Evolutionary conservation across 2,113 vertebrate species (phyloP).

Genomic region (Thunnus thynnus): DNA sequence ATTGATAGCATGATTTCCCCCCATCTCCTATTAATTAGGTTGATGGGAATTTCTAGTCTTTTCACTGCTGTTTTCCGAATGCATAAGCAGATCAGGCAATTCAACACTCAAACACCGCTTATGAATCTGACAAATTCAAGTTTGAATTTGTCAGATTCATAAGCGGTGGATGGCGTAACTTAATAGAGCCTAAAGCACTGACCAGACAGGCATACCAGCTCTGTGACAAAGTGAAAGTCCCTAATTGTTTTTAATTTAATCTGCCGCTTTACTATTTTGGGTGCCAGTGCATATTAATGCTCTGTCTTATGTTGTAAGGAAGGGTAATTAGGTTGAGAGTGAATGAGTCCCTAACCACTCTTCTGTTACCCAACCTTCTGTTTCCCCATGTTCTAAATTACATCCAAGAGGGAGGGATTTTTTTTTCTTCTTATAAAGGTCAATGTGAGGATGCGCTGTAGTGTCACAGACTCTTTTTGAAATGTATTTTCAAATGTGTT

Average conservation of each 20-base stretch:
- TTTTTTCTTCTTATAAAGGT: conserved; percentile 60
- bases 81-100: conserved; percentile 31
- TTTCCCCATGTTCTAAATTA: conserved; percentile 81
- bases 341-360: conserved; percentile 84
- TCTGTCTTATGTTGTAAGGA: conserved; percentile 80
- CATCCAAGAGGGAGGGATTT: conserved; percentile 61
- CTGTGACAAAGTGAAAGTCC: conserved; percentile 76
- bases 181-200: conserved; percentile 77
- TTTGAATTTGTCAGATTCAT: conserved; percentile 58
- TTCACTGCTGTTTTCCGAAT: conserved; percentile 34
- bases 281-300: conserved; percentile 83
- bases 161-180: conserved; percentile 60
- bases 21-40: conserved; percentile 77
- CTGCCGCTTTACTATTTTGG: conserved; percentile 82
- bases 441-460: conserved; percentile 38
- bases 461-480: conserved; percentile 19
- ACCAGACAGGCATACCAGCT: conserved; percentile 78
- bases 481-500: conserved; percentile 23
- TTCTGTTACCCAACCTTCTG: conserved; percentile 87
- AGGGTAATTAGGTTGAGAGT: conserved; percentile 85
- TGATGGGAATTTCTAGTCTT: conserved; percentile 64
- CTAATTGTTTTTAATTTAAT: conserved; percentile 85
- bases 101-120: conserved; percentile 31
- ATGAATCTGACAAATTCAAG: too few relatives aligned
- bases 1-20: conserved; percentile 90